Base-by-base conservation (phyloP, 2,888 invertebrate species). In the Eupeodes luniger region DNA sequence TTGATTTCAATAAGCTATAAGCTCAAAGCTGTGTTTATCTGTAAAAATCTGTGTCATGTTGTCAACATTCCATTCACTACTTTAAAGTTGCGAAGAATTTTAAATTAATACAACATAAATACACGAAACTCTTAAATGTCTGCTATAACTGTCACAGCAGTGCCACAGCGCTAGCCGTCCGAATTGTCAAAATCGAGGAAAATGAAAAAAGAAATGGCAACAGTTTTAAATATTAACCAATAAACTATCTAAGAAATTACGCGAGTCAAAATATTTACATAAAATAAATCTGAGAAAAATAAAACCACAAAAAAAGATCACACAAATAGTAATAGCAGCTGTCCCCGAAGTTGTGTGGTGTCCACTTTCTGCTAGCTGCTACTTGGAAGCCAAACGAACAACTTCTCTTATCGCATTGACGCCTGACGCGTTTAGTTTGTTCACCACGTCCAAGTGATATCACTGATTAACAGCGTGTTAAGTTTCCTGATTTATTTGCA, bases 401-500 rank as follows among this genome's bases (percentile, higher is more conserved):
- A 55, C 55, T 14, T 70, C 16, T 70, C 59, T 81, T 81, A 81
- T 61, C 77, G 40, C 66, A 40, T 59, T 70, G 55, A 70, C 55
- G 55, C 19, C 19, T 67, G 81, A 81, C 66, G 77, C 81, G 69
- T 62, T 62, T 81, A 47, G 82, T 84, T 83, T 70, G 53, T 70
- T 40, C 40, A 70, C 55, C 55, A 55, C 70, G 55, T 83, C 59
- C 86, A 86, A 70, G 16, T 51, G 78, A 76, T 83, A 64, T 62
- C 57, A 62, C 75, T 86, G 86, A 83, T 83, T 75, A 75, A 19
- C 82, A 16, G 27, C 69, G 69, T 79, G 57, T 72, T 79, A 70
- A 40, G 72, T 81, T 88, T 88, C 85, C 87, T 88, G 87, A 85
- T 84, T 85, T 85, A 88, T 88, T 88, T 88, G 87, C 87, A 88